phyloP scores from a whole-genome alignment of 2,797 vertebrate genomes.

The Synanceia verrucosa region DNA sequence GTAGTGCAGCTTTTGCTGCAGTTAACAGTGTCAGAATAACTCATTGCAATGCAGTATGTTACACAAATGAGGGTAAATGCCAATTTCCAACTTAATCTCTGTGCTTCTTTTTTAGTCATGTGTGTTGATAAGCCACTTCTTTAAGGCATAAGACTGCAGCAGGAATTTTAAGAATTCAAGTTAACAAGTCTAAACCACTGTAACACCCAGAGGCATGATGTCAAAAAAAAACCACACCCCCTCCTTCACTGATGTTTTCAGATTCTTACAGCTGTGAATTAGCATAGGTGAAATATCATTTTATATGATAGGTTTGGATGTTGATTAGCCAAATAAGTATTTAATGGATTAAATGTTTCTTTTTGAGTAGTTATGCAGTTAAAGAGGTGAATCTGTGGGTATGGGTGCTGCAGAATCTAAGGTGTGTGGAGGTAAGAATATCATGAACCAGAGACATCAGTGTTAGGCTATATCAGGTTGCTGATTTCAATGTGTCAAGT shows the following conservation, averaged over 20 bases:
- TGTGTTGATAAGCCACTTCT: constrained; percentile 76
- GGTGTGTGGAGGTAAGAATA: neutral
- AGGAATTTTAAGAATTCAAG: constrained; percentile 80
- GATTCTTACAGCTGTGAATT: constrained; percentile 24
- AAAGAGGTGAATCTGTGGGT: neutral
- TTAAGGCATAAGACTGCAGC: constrained; percentile 61
- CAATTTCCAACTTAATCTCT: constrained; percentile 60
- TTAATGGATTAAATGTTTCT: neutral
- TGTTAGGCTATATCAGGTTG: neutral
- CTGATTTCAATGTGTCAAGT: constrained; percentile 10
- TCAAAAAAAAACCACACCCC: constrained; percentile 24
- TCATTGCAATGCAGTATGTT: constrained; percentile 18
- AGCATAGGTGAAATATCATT: constrained; percentile 11
- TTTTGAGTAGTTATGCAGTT: neutral
- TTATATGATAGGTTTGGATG: neutral
- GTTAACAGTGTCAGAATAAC: constrained; percentile 3
- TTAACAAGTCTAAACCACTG: constrained; percentile 79
- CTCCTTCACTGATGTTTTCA: constrained; percentile 11
- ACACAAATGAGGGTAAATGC: constrained; percentile 31
- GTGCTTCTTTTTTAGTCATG: constrained; percentile 65
- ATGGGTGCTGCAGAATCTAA: constrained; percentile 1
- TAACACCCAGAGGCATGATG: constrained; percentile 66
- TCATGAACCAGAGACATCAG: neutral
- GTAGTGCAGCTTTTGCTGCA: constrained; percentile 4
- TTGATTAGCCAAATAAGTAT: neutral